Evolutionary conservation across 2,888 invertebrate genomes (phyloP).

Genomic region (Labia minor): DNA sequence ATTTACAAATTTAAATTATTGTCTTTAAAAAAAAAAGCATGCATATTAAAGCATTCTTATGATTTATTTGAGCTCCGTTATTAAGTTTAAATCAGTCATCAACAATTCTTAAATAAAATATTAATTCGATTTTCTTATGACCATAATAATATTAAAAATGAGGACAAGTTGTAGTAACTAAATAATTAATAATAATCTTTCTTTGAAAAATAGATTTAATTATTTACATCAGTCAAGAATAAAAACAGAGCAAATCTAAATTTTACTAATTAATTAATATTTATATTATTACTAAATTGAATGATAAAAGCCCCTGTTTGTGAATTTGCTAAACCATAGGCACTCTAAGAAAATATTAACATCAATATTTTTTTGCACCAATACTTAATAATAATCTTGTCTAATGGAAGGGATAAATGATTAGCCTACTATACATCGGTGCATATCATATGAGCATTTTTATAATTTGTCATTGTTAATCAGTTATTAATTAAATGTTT

Average conservation of each 20-base stretch:
- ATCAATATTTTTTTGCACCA: slow-evolving; percentile 14
- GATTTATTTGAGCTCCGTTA: neutral
- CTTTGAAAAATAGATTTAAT: slow-evolving; percentile 24
- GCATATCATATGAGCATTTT: neutral
- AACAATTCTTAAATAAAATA: neutral
- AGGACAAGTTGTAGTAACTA: slow-evolving; percentile 30
- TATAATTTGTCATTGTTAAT: too few relatives aligned
- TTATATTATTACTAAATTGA: slow-evolving; percentile 13
- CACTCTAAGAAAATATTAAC: slow-evolving; percentile 14
- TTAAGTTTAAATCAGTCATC: neutral
- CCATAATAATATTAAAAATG: slow-evolving; percentile 19
- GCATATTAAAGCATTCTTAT: slow-evolving; percentile 23
- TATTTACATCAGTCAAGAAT: slow-evolving; percentile 28
- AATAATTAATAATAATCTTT: slow-evolving; percentile 27
- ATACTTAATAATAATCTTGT: too few relatives aligned
- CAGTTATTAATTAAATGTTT: neutral
- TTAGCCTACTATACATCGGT: neutral
- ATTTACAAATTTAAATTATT: neutral
- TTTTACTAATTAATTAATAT: neutral
- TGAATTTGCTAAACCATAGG: slow-evolving; percentile 13
- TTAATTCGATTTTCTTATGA: neutral
- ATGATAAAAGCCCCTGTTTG: slow-evolving; percentile 5
- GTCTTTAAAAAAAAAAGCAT: slow-evolving; percentile 17
- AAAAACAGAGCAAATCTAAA: slow-evolving; percentile 17
- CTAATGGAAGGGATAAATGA: neutral